A percentile compares a stretch with the other conserved stretches of the same genome.
phyloP scores from a whole-genome alignment of 2,113 vertebrate species.

The Hippocampus guttulatus region DNA sequence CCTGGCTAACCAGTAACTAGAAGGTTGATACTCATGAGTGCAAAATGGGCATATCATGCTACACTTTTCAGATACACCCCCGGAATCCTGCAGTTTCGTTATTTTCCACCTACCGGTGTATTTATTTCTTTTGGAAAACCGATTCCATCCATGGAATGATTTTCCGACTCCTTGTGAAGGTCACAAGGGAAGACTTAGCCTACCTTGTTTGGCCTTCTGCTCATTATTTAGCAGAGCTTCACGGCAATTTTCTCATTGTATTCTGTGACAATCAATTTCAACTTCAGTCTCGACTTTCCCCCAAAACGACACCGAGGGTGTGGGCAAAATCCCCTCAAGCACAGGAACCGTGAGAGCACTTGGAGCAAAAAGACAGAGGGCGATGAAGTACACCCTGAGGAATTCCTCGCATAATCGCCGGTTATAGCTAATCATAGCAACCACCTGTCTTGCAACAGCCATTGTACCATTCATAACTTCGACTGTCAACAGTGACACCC shows the following conservation, averaged over 20 bases:
- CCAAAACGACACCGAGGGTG: slow-evolving; percentile 26
- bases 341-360: slow-evolving; percentile 17
- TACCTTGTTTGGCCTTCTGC: slow-evolving; percentile 10
- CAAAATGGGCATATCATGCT: too few species aligned
- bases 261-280: slow-evolving; percentile 23
- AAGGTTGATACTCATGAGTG: too few species aligned
- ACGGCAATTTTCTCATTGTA: slow-evolving; percentile 21
- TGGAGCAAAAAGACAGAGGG: slow-evolving; percentile 19
- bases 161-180: too few species aligned
- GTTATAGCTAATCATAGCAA: slow-evolving; percentile 64
- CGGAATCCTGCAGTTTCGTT: background rate
- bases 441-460: slow-evolving; percentile 60
- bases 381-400: slow-evolving; percentile 49
- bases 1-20: background rate
- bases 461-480: slow-evolving; percentile 53
- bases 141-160: too few species aligned
- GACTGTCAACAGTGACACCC: slow-evolving; percentile 40
- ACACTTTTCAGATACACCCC: background rate
- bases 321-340: slow-evolving; percentile 34
- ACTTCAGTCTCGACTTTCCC: slow-evolving; percentile 14
- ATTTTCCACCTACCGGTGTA: too few species aligned
- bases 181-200: background rate
- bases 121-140: too few species aligned
- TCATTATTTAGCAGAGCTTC: background rate
- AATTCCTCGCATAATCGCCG: slow-evolving; percentile 54